These are phyloP conservation scores for Acronicta alni DNA, from an alignment of 2,888 invertebrate species.

Conservation along the genomic window DNA sequence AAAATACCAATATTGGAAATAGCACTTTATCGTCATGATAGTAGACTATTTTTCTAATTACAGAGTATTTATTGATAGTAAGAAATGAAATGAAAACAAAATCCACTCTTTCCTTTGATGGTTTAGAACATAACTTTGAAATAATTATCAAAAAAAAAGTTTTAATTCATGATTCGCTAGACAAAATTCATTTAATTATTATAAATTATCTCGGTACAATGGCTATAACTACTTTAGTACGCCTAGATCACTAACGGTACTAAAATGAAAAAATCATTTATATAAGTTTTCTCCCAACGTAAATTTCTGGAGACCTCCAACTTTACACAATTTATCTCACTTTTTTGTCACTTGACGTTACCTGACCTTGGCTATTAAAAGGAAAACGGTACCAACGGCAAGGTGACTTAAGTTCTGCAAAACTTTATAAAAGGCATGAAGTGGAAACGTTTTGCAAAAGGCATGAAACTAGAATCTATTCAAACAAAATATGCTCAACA, in stretches of 20 bases:
- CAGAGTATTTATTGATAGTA: too few relatives aligned
- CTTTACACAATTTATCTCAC: constrained; percentile 9
- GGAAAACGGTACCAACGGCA: not conserved
- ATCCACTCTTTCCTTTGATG: too few relatives aligned
- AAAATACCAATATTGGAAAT: too few relatives aligned
- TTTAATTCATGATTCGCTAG: too few relatives aligned
- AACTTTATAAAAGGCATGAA: not conserved
- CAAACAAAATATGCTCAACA: not conserved
- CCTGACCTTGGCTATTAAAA: not conserved
- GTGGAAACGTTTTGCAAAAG: not conserved
- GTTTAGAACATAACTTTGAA: too few relatives aligned
- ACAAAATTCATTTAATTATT: too few relatives aligned
- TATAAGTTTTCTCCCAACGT: not conserved
- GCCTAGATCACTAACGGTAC: not conserved
- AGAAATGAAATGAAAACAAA: too few relatives aligned
- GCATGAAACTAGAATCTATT: not conserved
- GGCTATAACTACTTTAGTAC: not conserved
- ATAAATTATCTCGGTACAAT: too few relatives aligned
- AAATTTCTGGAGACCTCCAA: not conserved
- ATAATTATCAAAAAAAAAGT: too few relatives aligned
- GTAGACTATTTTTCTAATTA: too few relatives aligned
- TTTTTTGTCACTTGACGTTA: not conserved
- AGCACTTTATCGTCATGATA: too few relatives aligned
- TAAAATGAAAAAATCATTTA: not conserved
- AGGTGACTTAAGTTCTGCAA: not conserved